Conservation (phyloP, 1,140 invertebrate genomes). For the Helicorthomorpha holstii region DNA sequence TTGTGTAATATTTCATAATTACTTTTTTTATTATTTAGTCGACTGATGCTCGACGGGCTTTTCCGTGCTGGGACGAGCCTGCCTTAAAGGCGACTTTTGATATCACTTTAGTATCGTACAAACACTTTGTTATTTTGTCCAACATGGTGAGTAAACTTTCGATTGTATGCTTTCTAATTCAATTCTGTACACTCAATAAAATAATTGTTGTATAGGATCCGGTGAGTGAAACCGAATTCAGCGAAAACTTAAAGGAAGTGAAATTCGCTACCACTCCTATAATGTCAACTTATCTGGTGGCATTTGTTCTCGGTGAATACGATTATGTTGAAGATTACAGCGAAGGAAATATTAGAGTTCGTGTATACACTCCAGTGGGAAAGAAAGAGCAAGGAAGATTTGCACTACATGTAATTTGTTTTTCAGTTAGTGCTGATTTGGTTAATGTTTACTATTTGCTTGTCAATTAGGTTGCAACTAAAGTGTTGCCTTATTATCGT, state of each 20-base stretch:
- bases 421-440: neutral
- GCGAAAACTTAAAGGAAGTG: conserved; percentile 38
- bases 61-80: conserved; percentile 97
- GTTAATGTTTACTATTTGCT: conserved; percentile 11
- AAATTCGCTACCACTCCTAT: conserved; percentile 72
- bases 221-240: conserved; percentile 11
- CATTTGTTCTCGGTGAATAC: conserved; percentile 82
- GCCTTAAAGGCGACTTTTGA: conserved; percentile 89
- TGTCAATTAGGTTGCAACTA: conserved; percentile 41
- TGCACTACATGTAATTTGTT: conserved; percentile 46
- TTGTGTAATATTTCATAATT: conserved; percentile 2
- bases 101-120: conserved; percentile 61
- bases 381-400: conserved; percentile 85
- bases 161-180: neutral
- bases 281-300: conserved; percentile 94
- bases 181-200: neutral
- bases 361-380: conserved; percentile 81
- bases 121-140: conserved; percentile 54
- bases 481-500: conserved; percentile 81
- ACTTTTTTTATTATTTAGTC: conserved; percentile 35
- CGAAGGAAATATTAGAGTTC: conserved; percentile 56
- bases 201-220: neutral
- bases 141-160: conserved; percentile 57
- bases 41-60: conserved; percentile 80
- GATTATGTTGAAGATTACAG: conserved; percentile 74